Evolutionary conservation across 2,113 vertebrate species (phyloP).

Genomic region (Stomatorhinus ivindoensis): DNA sequence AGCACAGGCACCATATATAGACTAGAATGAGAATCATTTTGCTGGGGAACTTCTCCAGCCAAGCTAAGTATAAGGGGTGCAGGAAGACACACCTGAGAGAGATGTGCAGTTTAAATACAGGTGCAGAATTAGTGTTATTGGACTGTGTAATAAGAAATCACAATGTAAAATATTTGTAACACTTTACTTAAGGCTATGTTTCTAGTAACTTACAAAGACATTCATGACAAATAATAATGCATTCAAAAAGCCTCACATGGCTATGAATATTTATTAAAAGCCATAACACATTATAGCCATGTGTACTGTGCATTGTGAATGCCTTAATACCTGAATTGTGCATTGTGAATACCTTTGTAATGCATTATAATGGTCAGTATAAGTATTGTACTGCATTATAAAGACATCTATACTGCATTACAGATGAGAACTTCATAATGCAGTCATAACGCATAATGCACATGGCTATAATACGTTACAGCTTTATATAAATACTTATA

Average conservation of each 20-base stretch:
- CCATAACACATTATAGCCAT: too few relatives aligned
- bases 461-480: not conserved
- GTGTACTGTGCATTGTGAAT: too few relatives aligned
- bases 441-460: not conserved
- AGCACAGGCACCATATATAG: not conserved
- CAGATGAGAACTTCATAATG: not conserved
- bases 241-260: too few relatives aligned
- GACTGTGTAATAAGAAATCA: not conserved
- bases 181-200: too few relatives aligned
- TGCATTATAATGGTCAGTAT: not conserved
- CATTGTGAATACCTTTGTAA: not conserved
- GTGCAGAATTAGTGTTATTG: not conserved
- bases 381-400: not conserved
- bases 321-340: too few relatives aligned
- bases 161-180: not conserved
- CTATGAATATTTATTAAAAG: too few relatives aligned
- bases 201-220: too few relatives aligned
- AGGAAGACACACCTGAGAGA: not conserved
- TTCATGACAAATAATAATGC: too few relatives aligned
- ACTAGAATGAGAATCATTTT: not conserved
- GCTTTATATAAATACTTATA: not conserved
- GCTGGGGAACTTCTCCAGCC: not conserved
- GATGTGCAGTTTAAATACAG: not conserved
- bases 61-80: not conserved
- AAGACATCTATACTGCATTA: not conserved